Conservation (phyloP, 2,113 vertebrate species). For the Boulengerochromis microlepis region DNA sequence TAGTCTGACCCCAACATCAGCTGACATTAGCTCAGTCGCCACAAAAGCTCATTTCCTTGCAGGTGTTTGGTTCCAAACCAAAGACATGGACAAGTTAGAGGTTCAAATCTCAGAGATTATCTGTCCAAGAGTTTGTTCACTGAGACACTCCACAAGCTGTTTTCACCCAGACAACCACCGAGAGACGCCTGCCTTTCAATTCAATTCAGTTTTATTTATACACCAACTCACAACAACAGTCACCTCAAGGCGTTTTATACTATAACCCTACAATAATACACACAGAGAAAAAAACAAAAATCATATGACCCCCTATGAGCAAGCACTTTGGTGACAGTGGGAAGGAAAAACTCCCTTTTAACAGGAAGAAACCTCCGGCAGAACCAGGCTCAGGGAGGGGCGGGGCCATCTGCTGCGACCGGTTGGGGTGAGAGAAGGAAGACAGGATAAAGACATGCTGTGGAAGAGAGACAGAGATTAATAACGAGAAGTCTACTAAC, state of each 20-base stretch:
- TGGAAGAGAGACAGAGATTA: neutral
- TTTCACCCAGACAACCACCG: rapidly evolving
- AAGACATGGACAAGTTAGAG: neutral
- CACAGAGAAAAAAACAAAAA: rapidly evolving
- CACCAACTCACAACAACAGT: neutral
- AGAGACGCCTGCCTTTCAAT: neutral
- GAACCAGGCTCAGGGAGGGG: neutral
- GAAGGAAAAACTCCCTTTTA: neutral
- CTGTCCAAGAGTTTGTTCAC: neutral
- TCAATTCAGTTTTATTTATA: neutral
- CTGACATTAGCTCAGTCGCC: rapidly evolving
- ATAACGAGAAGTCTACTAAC: neutral
- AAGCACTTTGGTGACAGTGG: rapidly evolving
- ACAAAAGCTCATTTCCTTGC: rapidly evolving
- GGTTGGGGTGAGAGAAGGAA: neutral
- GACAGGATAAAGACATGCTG: neutral
- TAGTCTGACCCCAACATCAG: neutral
- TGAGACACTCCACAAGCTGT: neutral
- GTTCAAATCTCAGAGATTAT: neutral
- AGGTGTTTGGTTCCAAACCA: neutral
- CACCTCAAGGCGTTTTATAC: rapidly evolving
- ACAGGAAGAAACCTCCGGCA: neutral
- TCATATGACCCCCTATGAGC: neutral
- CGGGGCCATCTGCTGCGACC: neutral
- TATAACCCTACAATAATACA: neutral